Evolutionary conservation across 2,797 vertebrate species (phyloP), one percentile per base, ranked within the genome.

Genomic region (Holocentrus rufus): DNA sequence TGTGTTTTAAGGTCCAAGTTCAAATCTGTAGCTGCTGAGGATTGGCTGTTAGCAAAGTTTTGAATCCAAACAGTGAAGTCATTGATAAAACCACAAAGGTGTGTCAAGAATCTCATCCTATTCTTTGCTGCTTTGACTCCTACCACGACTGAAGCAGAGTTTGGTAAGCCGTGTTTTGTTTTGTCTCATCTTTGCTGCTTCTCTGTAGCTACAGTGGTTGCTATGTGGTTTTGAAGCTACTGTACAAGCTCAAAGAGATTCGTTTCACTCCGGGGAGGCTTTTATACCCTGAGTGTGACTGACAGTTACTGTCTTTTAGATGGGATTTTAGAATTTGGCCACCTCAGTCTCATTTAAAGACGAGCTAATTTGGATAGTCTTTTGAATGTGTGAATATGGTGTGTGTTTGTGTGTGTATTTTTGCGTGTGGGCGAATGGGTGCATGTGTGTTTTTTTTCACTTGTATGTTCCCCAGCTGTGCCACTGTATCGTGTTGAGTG

Each of bases 281-380:
- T 81, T 82, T 68, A 55, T 83, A 67, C 65, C 9, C 53, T 0
- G 25, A 68, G 34, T 44, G 34, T 52, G 80, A 72, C 30, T 87
- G 87, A 80, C 81, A 88, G 68, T 14, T 47, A 74, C 46, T 82
- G 52, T 80, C 36, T 56, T 74, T 84, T 66, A 82, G 72, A 77
- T 73, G 67, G 67, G 67, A 86, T 85, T 82, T 73, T 59, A 73
- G 62, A 79, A 68, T 70, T 72, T 52, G 55, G 66, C 67, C 66
- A 74, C 72, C 54, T 55, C 71, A 5, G 57, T 56, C 67, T 72
- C 65, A 30, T 78, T 69, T 69, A 74, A 56, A 76, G 62, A 60
- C 58, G 47, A 70, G 74, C 79, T 82, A 71, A 87, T 87, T 71
- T 85, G 53, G 58, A 20, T 15, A 1, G 20, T 64, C 18, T 70